Conservation (phyloP, 2,797 vertebrate species). For the Oryzias dopingdopingensis region DNA sequence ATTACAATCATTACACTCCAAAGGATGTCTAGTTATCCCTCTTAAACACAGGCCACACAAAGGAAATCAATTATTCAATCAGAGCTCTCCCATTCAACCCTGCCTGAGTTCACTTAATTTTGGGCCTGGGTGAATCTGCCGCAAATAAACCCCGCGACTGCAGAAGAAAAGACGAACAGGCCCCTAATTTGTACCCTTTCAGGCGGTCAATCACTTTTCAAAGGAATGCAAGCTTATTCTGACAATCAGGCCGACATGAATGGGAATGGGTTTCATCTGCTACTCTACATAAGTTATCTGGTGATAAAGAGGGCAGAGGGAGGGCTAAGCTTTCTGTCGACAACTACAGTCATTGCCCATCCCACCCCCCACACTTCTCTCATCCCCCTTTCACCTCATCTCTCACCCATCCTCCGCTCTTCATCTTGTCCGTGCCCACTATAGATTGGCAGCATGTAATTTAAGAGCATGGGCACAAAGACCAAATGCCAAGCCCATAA, state of each 20-base stretch:
- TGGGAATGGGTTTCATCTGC: constrained; percentile 77
- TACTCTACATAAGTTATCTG: constrained; percentile 78
- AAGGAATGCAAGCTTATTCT: constrained; percentile 83
- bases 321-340: constrained; percentile 48
- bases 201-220: constrained; percentile 78
- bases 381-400: constrained; percentile 68
- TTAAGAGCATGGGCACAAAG: constrained; percentile 85
- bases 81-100: constrained; percentile 79
- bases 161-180: constrained; percentile 76
- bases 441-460: constrained; percentile 84
- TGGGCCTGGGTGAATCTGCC: constrained; percentile 81
- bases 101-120: constrained; percentile 84
- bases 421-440: constrained; percentile 76
- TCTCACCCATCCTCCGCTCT: constrained; percentile 69
- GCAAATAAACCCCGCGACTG: constrained; percentile 77
- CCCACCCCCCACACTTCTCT: constrained; percentile 50
- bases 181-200: constrained; percentile 82
- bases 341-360: constrained; percentile 48
- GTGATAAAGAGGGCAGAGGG: constrained; percentile 70
- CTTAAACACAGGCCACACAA: constrained; percentile 83
- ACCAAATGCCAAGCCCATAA: constrained; percentile 84
- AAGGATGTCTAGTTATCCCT: constrained; percentile 85
- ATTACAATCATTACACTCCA: constrained; percentile 85
- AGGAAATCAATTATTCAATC: constrained; percentile 88
- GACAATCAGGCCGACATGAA: constrained; percentile 79